Percentiles rank a stretch among this genome's conserved stretches.
These are phyloP conservation scores for Plodia interpunctella DNA, from an alignment of 1,140 invertebrate genomes.

Conservation along the genomic window DNA sequence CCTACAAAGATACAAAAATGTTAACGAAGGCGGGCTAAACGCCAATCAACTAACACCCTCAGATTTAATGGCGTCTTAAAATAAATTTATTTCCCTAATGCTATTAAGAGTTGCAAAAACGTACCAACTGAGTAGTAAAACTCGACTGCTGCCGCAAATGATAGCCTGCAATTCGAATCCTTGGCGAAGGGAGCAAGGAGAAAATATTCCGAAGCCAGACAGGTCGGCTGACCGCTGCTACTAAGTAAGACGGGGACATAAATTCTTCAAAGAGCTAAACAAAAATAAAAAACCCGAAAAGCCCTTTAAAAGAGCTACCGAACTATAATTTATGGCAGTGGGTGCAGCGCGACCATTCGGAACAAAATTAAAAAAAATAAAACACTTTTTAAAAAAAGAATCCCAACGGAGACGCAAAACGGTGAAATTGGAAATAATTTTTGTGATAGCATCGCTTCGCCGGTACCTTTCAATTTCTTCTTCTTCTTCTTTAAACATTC, in stretches of 20 bases:
- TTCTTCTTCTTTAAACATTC: conserved; percentile 59
- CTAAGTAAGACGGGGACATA: conserved; percentile 73
- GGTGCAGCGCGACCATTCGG: conserved; percentile 47
- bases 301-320: conserved; percentile 73
- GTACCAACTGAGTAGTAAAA: background rate
- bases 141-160: conserved; percentile 1
- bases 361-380: conserved; percentile 53
- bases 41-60: background rate
- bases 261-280: conserved; percentile 73
- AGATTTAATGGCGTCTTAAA: background rate
- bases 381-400: conserved; percentile 36
- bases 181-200: conserved; percentile 18
- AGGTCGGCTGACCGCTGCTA: conserved; percentile 59
- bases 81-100: conserved; percentile 3
- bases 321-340: conserved; percentile 75
- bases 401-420: conserved; percentile 55
- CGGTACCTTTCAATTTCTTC: conserved; percentile 68
- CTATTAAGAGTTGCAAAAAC: background rate
- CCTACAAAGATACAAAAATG: background rate
- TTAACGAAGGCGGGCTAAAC: background rate
- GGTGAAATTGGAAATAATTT: conserved; percentile 75
- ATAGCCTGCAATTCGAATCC: conserved; percentile 12
- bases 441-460: conserved; percentile 65
- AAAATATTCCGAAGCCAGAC: conserved; percentile 35
- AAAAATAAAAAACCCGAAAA: conserved; percentile 61